Evolutionary conservation across 2,888 invertebrate species (phyloP), one percentile per base, ranked within the genome.

Genomic region (Rapana venosa): DNA sequence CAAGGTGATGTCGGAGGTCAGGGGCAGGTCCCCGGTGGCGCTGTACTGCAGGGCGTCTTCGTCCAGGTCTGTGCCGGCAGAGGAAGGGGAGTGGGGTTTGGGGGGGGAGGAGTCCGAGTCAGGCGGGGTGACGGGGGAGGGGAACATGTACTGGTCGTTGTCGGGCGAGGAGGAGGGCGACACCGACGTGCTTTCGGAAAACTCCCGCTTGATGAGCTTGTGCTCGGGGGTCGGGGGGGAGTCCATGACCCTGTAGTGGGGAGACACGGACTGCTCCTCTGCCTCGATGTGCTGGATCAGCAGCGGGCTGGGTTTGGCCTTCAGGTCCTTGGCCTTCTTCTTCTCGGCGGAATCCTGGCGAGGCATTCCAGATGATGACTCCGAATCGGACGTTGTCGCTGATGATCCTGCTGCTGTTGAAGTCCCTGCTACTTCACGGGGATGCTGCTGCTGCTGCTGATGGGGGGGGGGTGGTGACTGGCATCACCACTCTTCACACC

Each of bases 101-200:
- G 95, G 95, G 32, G 95, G 95, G 2, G 95, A 95, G 13, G 94
- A 93, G 88, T 95, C 95, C 0, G 94, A 94, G 87, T 95, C 95
- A 13, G 95, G 95, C 0, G 95, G 95, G 0, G 95, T 95, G 35
- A 95, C 95, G 0, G 95, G 95, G 1, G 95, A 95, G 11, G 95
- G 95, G 92, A 94, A 95, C 84, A 93, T 93, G 91, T 95, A 95
- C 13, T 94, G 91, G 35, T 95, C 94, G 86, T 94, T 92, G 87
- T 95, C 95, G 4, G 94, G 94, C 13, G 95, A 95, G 0, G 94
- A 95, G 0, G 94, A 94, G 4, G 95, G 94, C 0, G 95, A 94
- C 17, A 94, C 94, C 20, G 94, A 94, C 0, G 94, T 94, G 86
- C 95, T 94, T 88, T 94, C 95, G 0, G 95, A 95, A 88, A 94